These are phyloP conservation scores for Cerastis leucographa DNA, from an alignment of 2,888 invertebrate genomes.

Conservation along the genomic window DNA sequence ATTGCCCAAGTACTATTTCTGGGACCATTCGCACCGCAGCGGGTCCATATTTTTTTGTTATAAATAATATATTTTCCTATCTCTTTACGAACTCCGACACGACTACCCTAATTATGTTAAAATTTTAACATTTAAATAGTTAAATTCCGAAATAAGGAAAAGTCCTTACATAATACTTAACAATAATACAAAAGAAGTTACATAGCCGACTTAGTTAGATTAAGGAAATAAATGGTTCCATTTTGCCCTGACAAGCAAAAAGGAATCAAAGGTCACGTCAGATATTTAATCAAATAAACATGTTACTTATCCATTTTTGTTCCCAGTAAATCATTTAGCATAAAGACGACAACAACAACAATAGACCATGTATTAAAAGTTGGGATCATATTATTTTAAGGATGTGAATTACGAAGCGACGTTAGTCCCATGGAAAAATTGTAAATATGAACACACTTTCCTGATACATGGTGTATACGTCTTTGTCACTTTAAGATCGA, in stretches of 20 bases:
- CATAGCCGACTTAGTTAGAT: slow-evolving; percentile 1
- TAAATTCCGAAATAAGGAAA: slow-evolving; percentile 26
- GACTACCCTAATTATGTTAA: background rate
- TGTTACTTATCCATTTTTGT: background rate
- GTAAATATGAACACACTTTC: background rate
- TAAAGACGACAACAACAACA: background rate
- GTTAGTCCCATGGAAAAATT: background rate
- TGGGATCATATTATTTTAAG: background rate
- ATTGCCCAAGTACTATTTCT: too few species aligned
- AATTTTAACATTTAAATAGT: slow-evolving; percentile 16
- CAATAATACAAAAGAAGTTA: background rate
- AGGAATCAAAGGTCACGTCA: slow-evolving; percentile 1
- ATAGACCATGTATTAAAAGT: background rate
- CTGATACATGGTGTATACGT: background rate
- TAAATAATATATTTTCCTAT: background rate
- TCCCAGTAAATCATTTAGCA: background rate
- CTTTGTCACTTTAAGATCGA: slow-evolving; percentile 6
- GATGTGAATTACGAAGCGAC: too few species aligned
- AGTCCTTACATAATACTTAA: background rate
- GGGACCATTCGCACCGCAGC: too few species aligned
- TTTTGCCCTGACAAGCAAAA: slow-evolving; percentile 36
- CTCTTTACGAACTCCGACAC: background rate
- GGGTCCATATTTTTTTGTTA: background rate
- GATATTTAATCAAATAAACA: slow-evolving; percentile 4
- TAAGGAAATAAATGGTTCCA: slow-evolving; percentile 16